A percentile compares a stretch with the other conserved stretches of the same genome.
These are phyloP conservation scores for Coranthus polyacanthus DNA, from an alignment of 2,797 vertebrate species.

Conservation along the genomic window DNA sequence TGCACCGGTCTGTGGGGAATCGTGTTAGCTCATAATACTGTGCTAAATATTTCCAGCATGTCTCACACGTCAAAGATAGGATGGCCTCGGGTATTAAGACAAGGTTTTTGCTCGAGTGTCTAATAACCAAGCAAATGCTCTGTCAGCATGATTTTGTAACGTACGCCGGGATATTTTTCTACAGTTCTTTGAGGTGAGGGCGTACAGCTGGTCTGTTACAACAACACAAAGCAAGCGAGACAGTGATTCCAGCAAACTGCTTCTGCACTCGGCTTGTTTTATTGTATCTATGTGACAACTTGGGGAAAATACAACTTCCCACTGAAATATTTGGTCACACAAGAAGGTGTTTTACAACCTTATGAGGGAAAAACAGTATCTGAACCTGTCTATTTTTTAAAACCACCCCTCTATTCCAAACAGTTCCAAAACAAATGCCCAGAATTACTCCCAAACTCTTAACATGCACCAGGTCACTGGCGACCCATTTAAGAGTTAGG, in stretches of 20 bases:
- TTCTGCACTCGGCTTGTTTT: background rate
- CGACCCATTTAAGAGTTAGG: too few species aligned
- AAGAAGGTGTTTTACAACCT: slow-evolving; percentile 7
- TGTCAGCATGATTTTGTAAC: slow-evolving; percentile 31
- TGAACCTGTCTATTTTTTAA: slow-evolving; percentile 6
- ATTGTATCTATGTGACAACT: slow-evolving; percentile 5
- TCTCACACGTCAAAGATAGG: slow-evolving; percentile 27
- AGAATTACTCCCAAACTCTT: slow-evolving; percentile 28
- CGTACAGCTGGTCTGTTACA: background rate
- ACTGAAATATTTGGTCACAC: slow-evolving; percentile 6
- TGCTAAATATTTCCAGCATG: slow-evolving; percentile 44
- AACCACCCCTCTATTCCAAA: slow-evolving; percentile 14
- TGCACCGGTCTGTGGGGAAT: slow-evolving; percentile 8
- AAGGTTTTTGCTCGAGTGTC: slow-evolving; percentile 30
- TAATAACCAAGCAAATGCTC: slow-evolving; percentile 38
- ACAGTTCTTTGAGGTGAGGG: background rate
- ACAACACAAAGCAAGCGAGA: background rate
- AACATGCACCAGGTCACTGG: too few species aligned
- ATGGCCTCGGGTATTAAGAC: slow-evolving; percentile 35
- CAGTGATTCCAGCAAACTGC: slow-evolving; percentile 1
- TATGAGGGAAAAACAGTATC: slow-evolving; percentile 1
- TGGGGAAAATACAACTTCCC: slow-evolving; percentile 6
- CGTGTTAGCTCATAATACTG: slow-evolving; percentile 29
- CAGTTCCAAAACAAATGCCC: slow-evolving; percentile 37
- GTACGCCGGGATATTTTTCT: slow-evolving; percentile 15